Evolutionary conservation across 2,113 vertebrate genomes (phyloP), one percentile per base, ranked within the genome.

Genomic region (Sylvilagus bachmani): DNA sequence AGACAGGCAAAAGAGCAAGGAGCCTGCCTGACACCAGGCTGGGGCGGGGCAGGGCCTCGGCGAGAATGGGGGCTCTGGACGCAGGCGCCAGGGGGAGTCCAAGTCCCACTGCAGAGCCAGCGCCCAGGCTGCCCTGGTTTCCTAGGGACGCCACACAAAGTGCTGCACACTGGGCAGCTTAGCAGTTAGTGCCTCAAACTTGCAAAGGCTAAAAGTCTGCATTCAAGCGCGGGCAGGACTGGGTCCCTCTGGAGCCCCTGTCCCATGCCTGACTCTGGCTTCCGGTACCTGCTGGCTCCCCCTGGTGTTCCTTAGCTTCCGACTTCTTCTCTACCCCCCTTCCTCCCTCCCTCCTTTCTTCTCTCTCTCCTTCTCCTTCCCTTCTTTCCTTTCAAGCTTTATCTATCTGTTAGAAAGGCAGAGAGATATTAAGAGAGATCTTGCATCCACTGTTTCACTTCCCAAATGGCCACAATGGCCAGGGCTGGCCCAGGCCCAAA

Each of bases 261-360:
- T 58, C 16, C 16, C 21, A 4, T 14, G 81, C 71, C 61, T 27
- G 14, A 27, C 49, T 44, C 10, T 0, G 31, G 21, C 29, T 66
- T 61, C 80, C 9, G 67, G 49, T 14, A 25, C 58, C 80, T 36
- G 19, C 70, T 62, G 74, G 58, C 44, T 31, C 19, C 0, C 2
- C 5, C 0, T 0, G 17, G 61, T 21, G 22, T 3, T 58, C 33
- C 49, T 77, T 31, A 12, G 71, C 71, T 21, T 2, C 0, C 6
- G 5, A 29, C 44, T 44, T 44, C 44, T 44, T 44, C 44, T 44
- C 44, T 44, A 6, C 44, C 1, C 44, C 44, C 44, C 44, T 38
- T 38, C 38, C 38, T 38, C 38, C 38, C 38, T 38, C 7, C 44
- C 44, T 44, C 6, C 44, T 6, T 44, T 44, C 6, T 44, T 44